Evolutionary conservation across 2,888 invertebrate genomes (phyloP), one percentile per base, ranked within the genome.

Genomic region (Agrotis clavis): DNA sequence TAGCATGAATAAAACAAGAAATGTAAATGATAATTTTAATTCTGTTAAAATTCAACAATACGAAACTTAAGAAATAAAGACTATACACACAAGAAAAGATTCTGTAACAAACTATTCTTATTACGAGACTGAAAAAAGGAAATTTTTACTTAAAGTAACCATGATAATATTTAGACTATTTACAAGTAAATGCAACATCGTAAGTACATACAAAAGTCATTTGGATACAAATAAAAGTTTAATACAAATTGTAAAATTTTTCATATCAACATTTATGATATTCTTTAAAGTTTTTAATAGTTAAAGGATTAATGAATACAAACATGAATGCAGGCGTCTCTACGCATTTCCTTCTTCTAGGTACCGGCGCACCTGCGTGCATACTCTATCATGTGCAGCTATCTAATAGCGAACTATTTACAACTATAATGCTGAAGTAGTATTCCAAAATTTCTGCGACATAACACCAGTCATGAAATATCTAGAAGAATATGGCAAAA

Each of bases 21-120:
- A 66, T 67, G 53, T 79, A 85, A 86, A 85, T 82, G 77, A 86
- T 90, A 89, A 91, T 92, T 95, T 94, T 95, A 96, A 94, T 96
- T 94, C 95, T 94, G 95, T 95, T 95, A 96, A 95, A 93, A 93
- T 94, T 95, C 95, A 96, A 95, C 96, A 96, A 95, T 94, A 94
- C 88, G 93, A 93, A 95, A 95, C 92, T 86, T 91, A 93, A 88
- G 90, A 89, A 89, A 92, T 92, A 92, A 87, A 93, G 86, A 90
- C 90, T 94, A 91, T 95, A 91, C 91, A 94, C 92, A 92, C 85
- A 90, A 87, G 83, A 83, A 89, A 88, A 89, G 90, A 89, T 92
- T 91, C 88, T 87, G 71, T 88, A 92, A 92, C 91, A 83, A 84
- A 75, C 74, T 76, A 84, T 67, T 80, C 80, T 71, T 79, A 81